Conservation (phyloP, 2,797 vertebrate genomes). For the Tadarida brasiliensis region DNA sequence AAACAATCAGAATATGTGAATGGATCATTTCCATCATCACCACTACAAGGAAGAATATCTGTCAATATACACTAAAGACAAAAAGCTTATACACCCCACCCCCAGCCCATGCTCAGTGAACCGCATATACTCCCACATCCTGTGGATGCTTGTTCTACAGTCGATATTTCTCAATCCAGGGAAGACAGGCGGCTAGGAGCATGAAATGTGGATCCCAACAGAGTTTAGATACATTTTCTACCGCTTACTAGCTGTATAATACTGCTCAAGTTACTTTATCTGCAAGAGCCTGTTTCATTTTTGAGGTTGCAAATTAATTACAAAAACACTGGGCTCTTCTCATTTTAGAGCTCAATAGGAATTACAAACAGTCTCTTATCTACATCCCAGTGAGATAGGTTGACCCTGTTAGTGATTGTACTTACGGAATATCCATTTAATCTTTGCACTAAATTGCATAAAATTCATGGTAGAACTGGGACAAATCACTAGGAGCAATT, state of each 20-base stretch:
- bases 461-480: conserved; percentile 66
- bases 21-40: not conserved
- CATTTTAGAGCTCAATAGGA: conserved; percentile 32
- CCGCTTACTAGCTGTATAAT: conserved; percentile 58
- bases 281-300: conserved; percentile 29
- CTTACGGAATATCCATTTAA: conserved; percentile 47
- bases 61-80: not conserved
- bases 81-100: not conserved
- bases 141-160: conserved; percentile 42
- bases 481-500: conserved; percentile 67
- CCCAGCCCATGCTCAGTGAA: conserved; percentile 27
- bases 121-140: conserved; percentile 21
- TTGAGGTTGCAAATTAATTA: conserved; percentile 27
- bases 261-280: conserved; percentile 64
- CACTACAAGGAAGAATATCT: conserved; percentile 39
- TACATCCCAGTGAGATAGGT: conserved; percentile 25
- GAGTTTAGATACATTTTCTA: conserved; percentile 43
- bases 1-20: not conserved
- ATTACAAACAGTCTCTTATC: conserved; percentile 42
- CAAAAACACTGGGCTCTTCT: conserved; percentile 59
- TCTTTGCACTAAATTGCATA: conserved; percentile 58
- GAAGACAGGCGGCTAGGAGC: conserved; percentile 59
- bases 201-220: conserved; percentile 49
- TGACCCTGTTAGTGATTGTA: conserved; percentile 67
- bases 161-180: conserved; percentile 56